Evolutionary conservation across 2,797 vertebrate genomes (phyloP).

Genomic region (Melanotaenia boesemani): DNA sequence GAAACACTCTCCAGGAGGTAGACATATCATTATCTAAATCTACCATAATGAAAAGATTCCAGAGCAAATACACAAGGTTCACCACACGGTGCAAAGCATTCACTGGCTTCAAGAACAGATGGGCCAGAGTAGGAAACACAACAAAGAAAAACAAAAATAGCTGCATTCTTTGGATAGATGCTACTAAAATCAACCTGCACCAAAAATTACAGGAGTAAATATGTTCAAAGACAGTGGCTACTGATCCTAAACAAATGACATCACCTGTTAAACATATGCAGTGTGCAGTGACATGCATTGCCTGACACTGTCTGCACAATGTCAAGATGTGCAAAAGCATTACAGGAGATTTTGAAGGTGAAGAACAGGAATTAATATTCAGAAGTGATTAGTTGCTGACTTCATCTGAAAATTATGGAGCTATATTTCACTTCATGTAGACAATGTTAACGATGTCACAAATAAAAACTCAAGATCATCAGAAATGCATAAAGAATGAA

Average conservation of each 20-base stretch:
- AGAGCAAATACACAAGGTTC: conserved; percentile 1
- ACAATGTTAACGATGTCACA: not conserved
- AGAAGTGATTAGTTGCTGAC: not conserved
- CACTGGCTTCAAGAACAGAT: not conserved
- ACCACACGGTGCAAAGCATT: not conserved
- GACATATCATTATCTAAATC: conserved; percentile 14
- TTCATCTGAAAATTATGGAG: not conserved
- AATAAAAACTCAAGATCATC: no score
- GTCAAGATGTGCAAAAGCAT: not conserved
- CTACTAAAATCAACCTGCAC: not conserved
- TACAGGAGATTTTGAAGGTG: not conserved
- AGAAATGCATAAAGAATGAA: no score
- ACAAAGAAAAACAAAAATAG: not conserved
- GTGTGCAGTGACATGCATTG: not conserved
- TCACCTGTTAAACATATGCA: not conserved
- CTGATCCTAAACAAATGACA: not conserved
- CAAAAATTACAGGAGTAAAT: not conserved
- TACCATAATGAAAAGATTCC: conserved; percentile 7
- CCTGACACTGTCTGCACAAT: not conserved
- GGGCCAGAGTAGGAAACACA: not conserved
- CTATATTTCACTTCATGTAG: not conserved
- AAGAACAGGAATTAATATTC: not conserved
- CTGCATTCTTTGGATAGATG: not conserved
- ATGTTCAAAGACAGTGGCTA: not conserved
- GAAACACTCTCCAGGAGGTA: conserved; percentile 13